Percentiles rank a stretch among this genome's conserved stretches.
phyloP scores from a whole-genome alignment of 2,797 vertebrate genomes.

The Sebastes diaconus region DNA sequence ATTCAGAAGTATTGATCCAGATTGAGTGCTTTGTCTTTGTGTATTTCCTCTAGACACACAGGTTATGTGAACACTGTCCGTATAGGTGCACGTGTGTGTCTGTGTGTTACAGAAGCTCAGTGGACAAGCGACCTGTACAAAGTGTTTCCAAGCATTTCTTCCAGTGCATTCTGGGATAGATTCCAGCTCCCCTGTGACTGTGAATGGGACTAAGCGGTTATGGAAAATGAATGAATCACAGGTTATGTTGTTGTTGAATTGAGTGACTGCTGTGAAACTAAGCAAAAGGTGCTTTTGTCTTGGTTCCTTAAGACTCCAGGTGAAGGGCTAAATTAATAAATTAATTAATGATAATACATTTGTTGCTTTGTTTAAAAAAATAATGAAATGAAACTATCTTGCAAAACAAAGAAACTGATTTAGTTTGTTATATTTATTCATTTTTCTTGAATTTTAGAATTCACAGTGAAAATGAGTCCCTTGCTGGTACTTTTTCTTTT shows the following conservation, averaged over 20 bases:
- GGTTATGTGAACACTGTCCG: neutral
- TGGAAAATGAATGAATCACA: neutral
- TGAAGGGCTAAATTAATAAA: neutral
- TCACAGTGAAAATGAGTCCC: neutral
- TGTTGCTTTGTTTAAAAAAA: neutral
- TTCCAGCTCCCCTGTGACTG: neutral
- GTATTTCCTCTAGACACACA: neutral
- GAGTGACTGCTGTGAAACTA: neutral
- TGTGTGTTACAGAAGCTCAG: neutral
- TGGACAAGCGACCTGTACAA: neutral
- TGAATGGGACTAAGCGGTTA: neutral
- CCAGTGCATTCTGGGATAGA: neutral
- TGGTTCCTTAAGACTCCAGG: neutral
- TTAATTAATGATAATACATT: neutral
- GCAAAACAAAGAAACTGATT: neutral
- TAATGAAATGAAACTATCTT: neutral
- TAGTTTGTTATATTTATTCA: neutral
- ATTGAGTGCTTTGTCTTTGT: neutral
- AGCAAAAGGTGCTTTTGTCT: neutral
- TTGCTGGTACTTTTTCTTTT: neutral
- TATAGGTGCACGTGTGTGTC: neutral
- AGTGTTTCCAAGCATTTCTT: neutral
- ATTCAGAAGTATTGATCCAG: neutral
- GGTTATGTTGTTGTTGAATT: neutral
- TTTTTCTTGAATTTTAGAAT: neutral